Evolutionary conservation across 2,888 invertebrate genomes (phyloP).

Genomic region (Drosophila melanosoma): DNA sequence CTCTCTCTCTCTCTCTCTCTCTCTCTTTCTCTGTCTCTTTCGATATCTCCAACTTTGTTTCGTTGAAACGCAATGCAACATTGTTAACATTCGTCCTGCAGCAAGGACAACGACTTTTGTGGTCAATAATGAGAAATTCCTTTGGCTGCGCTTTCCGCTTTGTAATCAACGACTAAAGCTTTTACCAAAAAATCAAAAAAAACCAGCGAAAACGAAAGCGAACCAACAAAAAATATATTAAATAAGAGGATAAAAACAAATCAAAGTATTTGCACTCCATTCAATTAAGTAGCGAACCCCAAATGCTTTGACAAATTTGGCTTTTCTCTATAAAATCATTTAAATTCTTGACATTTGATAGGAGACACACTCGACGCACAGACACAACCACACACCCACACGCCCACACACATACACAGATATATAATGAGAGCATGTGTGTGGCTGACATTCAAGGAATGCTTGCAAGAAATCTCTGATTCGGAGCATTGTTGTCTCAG

Average conservation of each 20-base stretch:
- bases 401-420: not conserved
- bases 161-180: slow-evolving; percentile 53
- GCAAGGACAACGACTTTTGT: slow-evolving; percentile 59
- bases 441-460: slow-evolving; percentile 48
- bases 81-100: slow-evolving; percentile 58
- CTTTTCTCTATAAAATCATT: slow-evolving; percentile 60
- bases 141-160: slow-evolving; percentile 67
- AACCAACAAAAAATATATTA: not conserved
- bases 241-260: slow-evolving; percentile 32
- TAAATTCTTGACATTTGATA: slow-evolving; percentile 66
- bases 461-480: slow-evolving; percentile 44
- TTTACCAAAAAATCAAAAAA: slow-evolving; percentile 3
- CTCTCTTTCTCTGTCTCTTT: slow-evolving; percentile 26
- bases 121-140: slow-evolving; percentile 78
- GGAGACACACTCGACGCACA: not conserved
- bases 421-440: slow-evolving; percentile 5
- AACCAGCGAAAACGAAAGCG: slow-evolving; percentile 4
- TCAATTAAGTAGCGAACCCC: slow-evolving; percentile 64
- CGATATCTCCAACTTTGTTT: slow-evolving; percentile 12
- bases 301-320: slow-evolving; percentile 47
- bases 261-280: slow-evolving; percentile 71
- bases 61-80: slow-evolving; percentile 51
- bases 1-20: slow-evolving; percentile 17
- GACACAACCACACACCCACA: not conserved
- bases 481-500: slow-evolving; percentile 26